A percentile compares a stretch with the other conserved stretches of the same genome.
Evolutionary conservation across 1,140 invertebrate genomes (phyloP).

Genomic region (Heterodera schachtii): DNA sequence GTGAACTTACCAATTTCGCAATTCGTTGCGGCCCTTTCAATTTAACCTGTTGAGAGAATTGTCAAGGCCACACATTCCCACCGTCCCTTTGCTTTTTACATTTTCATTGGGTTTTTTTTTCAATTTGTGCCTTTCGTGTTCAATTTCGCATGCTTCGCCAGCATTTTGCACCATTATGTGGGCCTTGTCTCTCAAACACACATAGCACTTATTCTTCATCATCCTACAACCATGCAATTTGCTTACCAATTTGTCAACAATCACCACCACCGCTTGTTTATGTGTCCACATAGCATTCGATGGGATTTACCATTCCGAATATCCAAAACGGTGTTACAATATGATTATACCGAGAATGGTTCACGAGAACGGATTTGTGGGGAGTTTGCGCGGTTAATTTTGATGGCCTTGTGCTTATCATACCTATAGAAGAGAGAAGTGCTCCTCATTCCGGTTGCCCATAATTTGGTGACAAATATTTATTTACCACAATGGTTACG

Average conservation of each 20-base stretch:
- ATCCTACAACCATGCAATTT: background rate
- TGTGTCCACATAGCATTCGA: background rate
- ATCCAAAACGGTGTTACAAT: background rate
- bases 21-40: too few species aligned
- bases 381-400: background rate
- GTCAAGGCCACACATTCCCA: too few species aligned
- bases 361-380: background rate
- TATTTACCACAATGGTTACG: background rate
- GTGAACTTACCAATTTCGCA: too few species aligned
- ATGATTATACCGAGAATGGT: too few species aligned
- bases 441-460: background rate
- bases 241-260: background rate
- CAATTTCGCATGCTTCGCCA: too few species aligned
- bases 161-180: too few species aligned
- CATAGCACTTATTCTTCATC: too few species aligned
- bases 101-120: too few species aligned
- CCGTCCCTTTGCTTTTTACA: too few species aligned
- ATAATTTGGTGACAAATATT: background rate
- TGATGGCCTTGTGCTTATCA: background rate
- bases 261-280: background rate
- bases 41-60: too few species aligned
- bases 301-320: background rate
- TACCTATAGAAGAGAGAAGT: background rate
- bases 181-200: too few species aligned
- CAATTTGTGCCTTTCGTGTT: too few species aligned